Percentiles rank a stretch among this genome's conserved stretches.
Evolutionary conservation across 92 coral and sea anemone species (phyloP).

Genomic region (Palythoa heliodiscus): DNA sequence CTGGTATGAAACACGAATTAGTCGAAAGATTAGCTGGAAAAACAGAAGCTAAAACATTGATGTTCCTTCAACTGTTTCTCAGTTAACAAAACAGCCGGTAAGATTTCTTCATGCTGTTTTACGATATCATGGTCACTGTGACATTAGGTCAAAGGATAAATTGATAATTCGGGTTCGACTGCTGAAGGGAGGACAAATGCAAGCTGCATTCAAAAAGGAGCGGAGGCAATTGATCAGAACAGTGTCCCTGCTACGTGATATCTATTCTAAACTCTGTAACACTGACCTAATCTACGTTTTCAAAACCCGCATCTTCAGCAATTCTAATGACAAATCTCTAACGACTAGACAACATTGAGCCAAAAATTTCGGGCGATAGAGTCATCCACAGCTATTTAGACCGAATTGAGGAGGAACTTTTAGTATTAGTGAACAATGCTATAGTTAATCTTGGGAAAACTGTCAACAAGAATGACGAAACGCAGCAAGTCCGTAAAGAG

Average conservation of each 20-base stretch:
- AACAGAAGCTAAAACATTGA: too few species aligned
- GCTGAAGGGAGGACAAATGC: conserved; percentile 23
- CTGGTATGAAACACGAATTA: too few species aligned
- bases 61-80: too few species aligned
- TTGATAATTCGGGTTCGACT: conserved; percentile 32
- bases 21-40: too few species aligned
- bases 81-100: too few species aligned
- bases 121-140: conserved; percentile 8
- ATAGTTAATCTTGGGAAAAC: conserved; percentile 27
- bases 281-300: conserved; percentile 15
- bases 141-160: conserved; percentile 28
- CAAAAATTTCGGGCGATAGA: conserved; percentile 22
- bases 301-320: conserved; percentile 36
- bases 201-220: conserved; percentile 44
- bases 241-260: conserved; percentile 33
- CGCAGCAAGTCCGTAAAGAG: conserved; percentile 1
- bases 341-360: conserved; percentile 36
- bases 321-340: conserved; percentile 16
- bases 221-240: conserved; percentile 17
- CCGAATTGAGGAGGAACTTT: conserved; percentile 11
- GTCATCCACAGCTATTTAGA: conserved; percentile 12
- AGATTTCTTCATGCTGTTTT: too few species aligned
- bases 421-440: conserved; percentile 36
- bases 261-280: conserved; percentile 8
- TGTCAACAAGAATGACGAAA: conserved; percentile 1